Evolutionary conservation across 2,888 invertebrate genomes (phyloP).

Genomic region (Drosophila atroscutellata): DNA sequence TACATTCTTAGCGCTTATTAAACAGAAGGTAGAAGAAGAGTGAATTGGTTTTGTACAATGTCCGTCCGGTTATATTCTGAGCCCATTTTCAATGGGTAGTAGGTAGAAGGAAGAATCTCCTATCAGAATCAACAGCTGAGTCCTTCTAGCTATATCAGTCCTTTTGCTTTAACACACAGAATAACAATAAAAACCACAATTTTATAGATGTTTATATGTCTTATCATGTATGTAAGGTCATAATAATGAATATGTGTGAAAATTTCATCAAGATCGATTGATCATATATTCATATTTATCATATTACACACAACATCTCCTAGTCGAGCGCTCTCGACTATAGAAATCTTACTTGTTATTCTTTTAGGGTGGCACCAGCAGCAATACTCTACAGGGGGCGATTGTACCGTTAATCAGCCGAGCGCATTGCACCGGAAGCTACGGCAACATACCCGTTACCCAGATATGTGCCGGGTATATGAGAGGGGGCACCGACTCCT

Average conservation of each 20-base stretch:
- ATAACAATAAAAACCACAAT: no score
- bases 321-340: neutral
- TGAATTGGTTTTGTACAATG: neutral
- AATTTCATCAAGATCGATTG: neutral
- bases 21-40: neutral
- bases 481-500: constrained; percentile 74
- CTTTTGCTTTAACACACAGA: no score
- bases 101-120: neutral
- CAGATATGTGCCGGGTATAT: constrained; percentile 77
- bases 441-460: constrained; percentile 48
- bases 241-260: neutral
- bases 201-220: no score
- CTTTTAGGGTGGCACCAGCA: neutral
- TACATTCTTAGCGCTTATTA: neutral
- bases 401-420: constrained; percentile 60
- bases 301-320: neutral
- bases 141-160: neutral
- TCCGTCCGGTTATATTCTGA: neutral
- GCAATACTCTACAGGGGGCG: constrained; percentile 45
- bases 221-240: no score
- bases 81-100: neutral
- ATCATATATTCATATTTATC: neutral
- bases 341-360: neutral
- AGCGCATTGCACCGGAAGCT: constrained; percentile 43
- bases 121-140: neutral